A percentile compares a stretch with the other conserved stretches of the same genome.
These are phyloP conservation scores for Parotia lawesii DNA, from an alignment of 2,113 vertebrate species.

Conservation along the genomic window DNA sequence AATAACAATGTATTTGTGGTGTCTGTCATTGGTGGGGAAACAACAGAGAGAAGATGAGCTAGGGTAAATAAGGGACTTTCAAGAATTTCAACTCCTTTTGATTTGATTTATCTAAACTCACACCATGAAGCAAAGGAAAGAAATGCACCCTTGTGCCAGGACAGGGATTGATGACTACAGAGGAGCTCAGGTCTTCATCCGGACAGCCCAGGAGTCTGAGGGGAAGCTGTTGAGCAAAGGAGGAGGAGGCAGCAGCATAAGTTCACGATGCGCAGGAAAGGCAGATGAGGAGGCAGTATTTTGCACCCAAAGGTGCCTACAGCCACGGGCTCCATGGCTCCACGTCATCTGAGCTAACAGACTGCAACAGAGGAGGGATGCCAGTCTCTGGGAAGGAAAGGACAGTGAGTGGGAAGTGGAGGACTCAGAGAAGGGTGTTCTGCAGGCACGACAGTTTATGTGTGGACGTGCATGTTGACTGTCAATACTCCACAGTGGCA, in stretches of 20 bases:
- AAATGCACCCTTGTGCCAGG: neutral
- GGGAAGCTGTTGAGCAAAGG: neutral
- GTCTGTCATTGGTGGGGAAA: neutral
- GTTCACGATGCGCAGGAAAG: rapidly evolving
- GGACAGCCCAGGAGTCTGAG: too few relatives aligned
- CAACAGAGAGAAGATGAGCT: neutral
- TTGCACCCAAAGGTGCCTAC: neutral
- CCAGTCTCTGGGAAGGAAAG: neutral
- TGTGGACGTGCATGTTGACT: rapidly evolving
- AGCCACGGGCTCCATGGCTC: neutral
- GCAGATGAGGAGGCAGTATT: neutral
- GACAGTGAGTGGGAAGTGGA: neutral
- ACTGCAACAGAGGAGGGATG: neutral
- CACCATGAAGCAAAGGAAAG: neutral
- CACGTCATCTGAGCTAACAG: neutral
- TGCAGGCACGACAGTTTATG: neutral
- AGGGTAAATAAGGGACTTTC: neutral
- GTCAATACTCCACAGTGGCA: rapidly evolving
- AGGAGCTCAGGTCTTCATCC: neutral
- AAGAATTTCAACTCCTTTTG: neutral
- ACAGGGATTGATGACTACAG: too few relatives aligned
- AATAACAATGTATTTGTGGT: neutral
- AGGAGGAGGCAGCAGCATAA: neutral
- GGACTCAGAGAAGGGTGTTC: neutral
- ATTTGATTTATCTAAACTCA: neutral